Conservation (phyloP, 2,888 invertebrate species). For the Eledona agricola region DNA sequence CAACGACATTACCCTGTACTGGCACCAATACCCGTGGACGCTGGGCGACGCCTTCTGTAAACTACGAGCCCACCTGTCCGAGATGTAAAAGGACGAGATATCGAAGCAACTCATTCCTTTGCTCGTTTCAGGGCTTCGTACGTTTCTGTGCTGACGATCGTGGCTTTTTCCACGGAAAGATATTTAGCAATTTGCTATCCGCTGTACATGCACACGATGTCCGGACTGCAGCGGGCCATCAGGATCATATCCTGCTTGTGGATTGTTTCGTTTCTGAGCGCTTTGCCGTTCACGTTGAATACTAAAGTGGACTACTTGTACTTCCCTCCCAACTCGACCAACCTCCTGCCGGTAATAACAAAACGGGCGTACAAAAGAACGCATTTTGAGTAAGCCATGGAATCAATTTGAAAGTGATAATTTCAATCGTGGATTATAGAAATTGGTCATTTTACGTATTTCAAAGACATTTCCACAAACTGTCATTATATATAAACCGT, state of each 20-base stretch:
- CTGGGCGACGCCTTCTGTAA: slow-evolving; percentile 85
- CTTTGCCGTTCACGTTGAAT: slow-evolving; percentile 79
- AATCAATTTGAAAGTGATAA: no score
- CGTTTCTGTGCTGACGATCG: slow-evolving; percentile 90
- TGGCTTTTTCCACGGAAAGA: slow-evolving; percentile 90
- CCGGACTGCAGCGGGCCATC: slow-evolving; percentile 81
- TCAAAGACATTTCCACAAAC: no score
- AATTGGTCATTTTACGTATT: no score
- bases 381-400: no score
- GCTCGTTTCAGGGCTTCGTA: slow-evolving; percentile 78
- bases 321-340: slow-evolving; percentile 68
- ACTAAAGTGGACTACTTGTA: slow-evolving; percentile 78
- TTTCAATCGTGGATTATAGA: no score
- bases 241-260: slow-evolving; percentile 82
- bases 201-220: slow-evolving; percentile 82
- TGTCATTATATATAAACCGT: no score
- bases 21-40: slow-evolving; percentile 90
- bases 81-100: slow-evolving; percentile 20
- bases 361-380: neutral
- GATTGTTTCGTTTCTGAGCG: slow-evolving; percentile 77
- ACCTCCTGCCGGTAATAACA: slow-evolving; percentile 12
- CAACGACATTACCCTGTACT: slow-evolving; percentile 82
- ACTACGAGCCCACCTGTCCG: slow-evolving; percentile 76
- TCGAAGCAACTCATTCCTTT: neutral
- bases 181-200: slow-evolving; percentile 93